These are phyloP conservation scores for Melipona quadrifasciata DNA, from an alignment of 1,140 invertebrate genomes.

Conservation along the genomic window DNA sequence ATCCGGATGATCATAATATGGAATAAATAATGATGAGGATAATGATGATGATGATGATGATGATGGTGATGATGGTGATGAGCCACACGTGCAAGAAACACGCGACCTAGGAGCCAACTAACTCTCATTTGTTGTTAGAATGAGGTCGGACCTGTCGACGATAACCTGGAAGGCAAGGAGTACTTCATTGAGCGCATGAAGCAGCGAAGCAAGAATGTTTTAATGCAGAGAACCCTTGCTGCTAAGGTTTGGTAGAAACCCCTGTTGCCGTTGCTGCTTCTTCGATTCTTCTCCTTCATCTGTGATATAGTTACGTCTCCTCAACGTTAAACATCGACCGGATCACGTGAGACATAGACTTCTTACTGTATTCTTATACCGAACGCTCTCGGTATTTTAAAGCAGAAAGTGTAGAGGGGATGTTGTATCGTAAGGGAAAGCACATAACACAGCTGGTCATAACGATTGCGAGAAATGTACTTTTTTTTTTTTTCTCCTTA, in stretches of 20 bases:
- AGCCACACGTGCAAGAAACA: conserved; percentile 56
- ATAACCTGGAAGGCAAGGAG: conserved; percentile 73
- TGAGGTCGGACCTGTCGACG: conserved; percentile 64
- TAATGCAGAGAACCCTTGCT: conserved; percentile 77
- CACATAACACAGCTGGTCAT: conserved; percentile 1
- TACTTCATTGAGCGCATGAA: conserved; percentile 79
- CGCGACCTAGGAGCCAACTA: conserved; percentile 66
- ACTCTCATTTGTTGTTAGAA: conserved; percentile 78
- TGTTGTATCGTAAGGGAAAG: not conserved
- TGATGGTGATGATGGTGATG: conserved; percentile 65
- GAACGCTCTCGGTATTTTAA: conserved; percentile 18
- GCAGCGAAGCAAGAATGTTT: conserved; percentile 77
- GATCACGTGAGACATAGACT: conserved; percentile 43
- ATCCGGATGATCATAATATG: conserved; percentile 58
- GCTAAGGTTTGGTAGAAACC: conserved; percentile 75
- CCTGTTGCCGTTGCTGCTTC: conserved; percentile 40
- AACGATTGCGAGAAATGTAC: conserved; percentile 34
- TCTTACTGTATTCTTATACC: conserved; percentile 38
- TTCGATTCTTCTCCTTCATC: conserved; percentile 62
- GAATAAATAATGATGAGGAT: conserved; percentile 46
- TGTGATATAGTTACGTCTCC: conserved; percentile 61
- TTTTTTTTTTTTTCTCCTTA: not conserved
- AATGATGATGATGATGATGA: conserved; percentile 47
- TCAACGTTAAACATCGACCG: conserved; percentile 43
- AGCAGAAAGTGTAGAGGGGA: not conserved